A percentile compares a stretch with the other conserved stretches of the same genome.
These are phyloP conservation scores for Zenarchopterus dispar DNA, from an alignment of 2,797 vertebrate species.

Conservation along the genomic window DNA sequence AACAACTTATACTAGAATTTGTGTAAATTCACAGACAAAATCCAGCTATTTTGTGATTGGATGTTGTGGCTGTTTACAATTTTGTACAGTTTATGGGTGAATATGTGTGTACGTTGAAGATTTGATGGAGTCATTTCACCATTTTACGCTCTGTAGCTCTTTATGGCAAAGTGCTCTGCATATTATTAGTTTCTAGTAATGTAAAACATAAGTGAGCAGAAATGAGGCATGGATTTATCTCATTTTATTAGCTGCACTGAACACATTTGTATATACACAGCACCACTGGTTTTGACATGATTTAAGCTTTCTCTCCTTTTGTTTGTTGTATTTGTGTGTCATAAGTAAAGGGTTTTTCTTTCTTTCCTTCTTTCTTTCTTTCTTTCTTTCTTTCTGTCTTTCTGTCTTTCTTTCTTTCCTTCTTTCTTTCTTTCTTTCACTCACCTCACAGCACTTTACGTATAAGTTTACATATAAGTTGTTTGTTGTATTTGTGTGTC, in stretches of 20 bases:
- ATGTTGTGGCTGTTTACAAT: background rate
- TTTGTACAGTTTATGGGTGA: background rate
- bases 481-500: conserved; percentile 34
- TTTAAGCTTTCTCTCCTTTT: no score
- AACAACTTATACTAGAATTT: no score
- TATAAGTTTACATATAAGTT: no score
- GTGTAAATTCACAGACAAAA: conserved; percentile 63
- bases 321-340: no score
- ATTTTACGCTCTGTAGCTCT: conserved; percentile 92
- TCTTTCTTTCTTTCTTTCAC: conserved; percentile 8
- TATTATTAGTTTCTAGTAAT: conserved; percentile 97
- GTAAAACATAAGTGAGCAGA: conserved; percentile 96
- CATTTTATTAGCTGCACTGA: conserved; percentile 90
- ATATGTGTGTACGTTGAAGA: conserved; percentile 69
- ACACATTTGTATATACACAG: conserved; percentile 61
- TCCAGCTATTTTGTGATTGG: conserved; percentile 72
- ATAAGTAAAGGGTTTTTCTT: conserved; percentile 48
- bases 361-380: conserved; percentile 26
- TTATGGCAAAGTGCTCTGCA: conserved; percentile 90
- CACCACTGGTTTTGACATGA: conserved; percentile 88
- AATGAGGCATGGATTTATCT: conserved; percentile 93
- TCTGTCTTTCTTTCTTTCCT: conserved; percentile 32
- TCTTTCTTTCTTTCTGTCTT: conserved; percentile 27
- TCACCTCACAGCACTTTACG: no score
- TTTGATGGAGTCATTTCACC: conserved; percentile 89